Base-by-base conservation (phyloP, 23 tunicate genomes). In the Trididemnum miniatum region DNA sequence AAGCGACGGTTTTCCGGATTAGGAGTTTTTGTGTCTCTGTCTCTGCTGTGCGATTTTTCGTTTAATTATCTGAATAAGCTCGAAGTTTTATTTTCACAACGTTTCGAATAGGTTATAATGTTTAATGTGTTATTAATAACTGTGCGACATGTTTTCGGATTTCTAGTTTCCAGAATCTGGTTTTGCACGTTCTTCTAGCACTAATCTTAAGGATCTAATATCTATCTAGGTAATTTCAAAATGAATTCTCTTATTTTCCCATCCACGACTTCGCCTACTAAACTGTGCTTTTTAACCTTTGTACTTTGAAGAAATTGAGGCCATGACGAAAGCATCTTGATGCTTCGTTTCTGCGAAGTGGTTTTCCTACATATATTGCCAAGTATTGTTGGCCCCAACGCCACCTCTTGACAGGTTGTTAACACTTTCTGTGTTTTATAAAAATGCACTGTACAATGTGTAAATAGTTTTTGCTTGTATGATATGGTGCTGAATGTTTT, bases 361-460 rank as follows among this genome's bases (percentile, higher is more conserved):
- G 54, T 44, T 44, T 44, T 15, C 15, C 15, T 15, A 7, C 15
- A 44, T 15, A 7, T 44, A 7, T 9, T 44, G 54, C 54, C 54
- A 44, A 44, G 9, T 44, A 7, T 15, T 9, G 9, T 44, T 44
- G 54, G 54, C 54, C 9, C 9, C 54, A 44, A 9, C 26, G 26
- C 27, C 25, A 20, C 67, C 5, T 26, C 67, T 62, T 5, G 15
- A 62, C 67, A 62, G 67, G 67, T 62, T 62, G 75, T 67, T 32
- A 7, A 67, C 12, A 44, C 15, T 7, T 67, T 67, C 32, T 67
- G 37, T 67, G 75, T 25, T 62, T 4, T 62, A 7, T 12, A 4
- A 12, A n/a, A 62, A 62, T 62, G 67, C 67, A 62, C 67, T 62
- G 67, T 62, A 62, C 67, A 62, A 62, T 25, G 67, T 62, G 67